phyloP scores from a whole-genome alignment of 2,113 vertebrate species.

The Nesoenas mayeri region DNA sequence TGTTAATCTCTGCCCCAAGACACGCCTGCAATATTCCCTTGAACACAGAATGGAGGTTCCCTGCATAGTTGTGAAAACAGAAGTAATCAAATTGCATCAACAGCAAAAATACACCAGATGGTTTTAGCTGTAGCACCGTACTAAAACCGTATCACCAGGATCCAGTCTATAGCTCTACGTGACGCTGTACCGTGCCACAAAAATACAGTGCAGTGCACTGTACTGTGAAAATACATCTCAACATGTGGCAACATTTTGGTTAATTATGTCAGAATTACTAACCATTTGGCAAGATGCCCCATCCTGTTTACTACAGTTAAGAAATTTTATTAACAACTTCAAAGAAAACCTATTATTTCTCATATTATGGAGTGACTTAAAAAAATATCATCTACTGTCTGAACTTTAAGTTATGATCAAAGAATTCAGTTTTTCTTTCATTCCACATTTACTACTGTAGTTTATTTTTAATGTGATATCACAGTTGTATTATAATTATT shows the following conservation, averaged over 20 bases:
- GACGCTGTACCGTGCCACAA: fast-evolving
- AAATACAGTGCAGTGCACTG: not conserved
- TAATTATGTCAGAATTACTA: not conserved
- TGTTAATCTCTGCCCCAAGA: not conserved
- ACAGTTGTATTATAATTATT: not conserved
- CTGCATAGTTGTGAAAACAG: fast-evolving
- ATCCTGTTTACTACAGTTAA: not conserved
- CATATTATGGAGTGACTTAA: not conserved
- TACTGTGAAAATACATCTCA: not conserved
- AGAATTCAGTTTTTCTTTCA: not conserved
- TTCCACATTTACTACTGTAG: not conserved
- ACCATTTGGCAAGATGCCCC: not conserved
- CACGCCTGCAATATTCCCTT: not conserved
- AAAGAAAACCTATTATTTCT: slow-evolving; percentile 1
- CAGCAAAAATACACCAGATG: not conserved
- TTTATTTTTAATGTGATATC: slow-evolving; percentile 10
- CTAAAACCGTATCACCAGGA: not conserved
- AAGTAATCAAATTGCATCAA: not conserved
- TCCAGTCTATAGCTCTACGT: not conserved
- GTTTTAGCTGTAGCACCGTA: not conserved
- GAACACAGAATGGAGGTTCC: not conserved
- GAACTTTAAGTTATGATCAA: slow-evolving; percentile 17
- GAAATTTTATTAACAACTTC: not conserved
- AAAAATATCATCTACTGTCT: not conserved
- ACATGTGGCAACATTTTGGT: not conserved